phyloP scores from a whole-genome alignment of 2,113 vertebrate species.

The Silurus meridionalis region DNA sequence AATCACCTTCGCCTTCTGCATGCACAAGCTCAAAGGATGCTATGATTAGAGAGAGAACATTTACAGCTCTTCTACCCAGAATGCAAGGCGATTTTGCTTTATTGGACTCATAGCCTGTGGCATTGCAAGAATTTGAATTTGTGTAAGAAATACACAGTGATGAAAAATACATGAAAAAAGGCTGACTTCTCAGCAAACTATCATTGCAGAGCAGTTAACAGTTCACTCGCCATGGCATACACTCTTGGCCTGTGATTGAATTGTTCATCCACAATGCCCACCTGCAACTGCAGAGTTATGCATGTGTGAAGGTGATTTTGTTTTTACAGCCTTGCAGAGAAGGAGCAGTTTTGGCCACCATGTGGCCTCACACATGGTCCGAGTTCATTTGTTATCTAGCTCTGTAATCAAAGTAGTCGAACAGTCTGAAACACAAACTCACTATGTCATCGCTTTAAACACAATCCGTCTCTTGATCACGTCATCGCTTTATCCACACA shows the following conservation, averaged over 20 bases:
- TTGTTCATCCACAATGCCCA: background rate
- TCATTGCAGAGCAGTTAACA: background rate
- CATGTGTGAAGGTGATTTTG: background rate
- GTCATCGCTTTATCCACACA: background rate
- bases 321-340: background rate
- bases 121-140: background rate
- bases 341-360: background rate
- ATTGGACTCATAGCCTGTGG: background rate
- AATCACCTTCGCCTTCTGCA: background rate
- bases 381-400: constrained; percentile 3
- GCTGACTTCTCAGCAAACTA: background rate
- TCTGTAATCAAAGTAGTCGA: background rate
- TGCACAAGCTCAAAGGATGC: background rate
- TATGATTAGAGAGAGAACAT: background rate
- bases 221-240: background rate
- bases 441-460: background rate
- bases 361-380: background rate
- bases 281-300: background rate
- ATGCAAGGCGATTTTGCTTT: background rate
- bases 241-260: background rate
- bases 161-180: background rate
- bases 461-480: background rate
- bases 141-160: background rate
- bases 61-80: background rate
- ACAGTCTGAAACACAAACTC: constrained; percentile 4